phyloP scores from a whole-genome alignment of 30 jellyfish, hydroid and myxozoan genomes.

The Aurelia aurita complex sp. Pacific region DNA sequence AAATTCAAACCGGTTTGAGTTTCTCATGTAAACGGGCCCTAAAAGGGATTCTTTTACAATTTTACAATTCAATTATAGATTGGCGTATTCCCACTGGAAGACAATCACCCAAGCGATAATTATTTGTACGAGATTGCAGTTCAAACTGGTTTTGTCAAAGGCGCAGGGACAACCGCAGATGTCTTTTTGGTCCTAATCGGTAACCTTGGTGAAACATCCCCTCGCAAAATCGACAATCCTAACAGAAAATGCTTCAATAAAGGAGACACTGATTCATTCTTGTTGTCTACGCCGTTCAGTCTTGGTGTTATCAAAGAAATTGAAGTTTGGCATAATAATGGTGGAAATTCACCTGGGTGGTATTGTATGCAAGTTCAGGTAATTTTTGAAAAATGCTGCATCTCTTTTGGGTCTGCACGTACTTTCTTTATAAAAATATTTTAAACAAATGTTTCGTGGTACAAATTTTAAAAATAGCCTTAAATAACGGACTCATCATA shows the following conservation, averaged over 20 bases:
- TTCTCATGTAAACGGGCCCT: no score
- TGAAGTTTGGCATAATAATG: slow-evolving; percentile 87
- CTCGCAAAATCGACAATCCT: slow-evolving; percentile 71
- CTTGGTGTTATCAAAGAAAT: slow-evolving; percentile 72
- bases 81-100: slow-evolving; percentile 76
- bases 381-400: not conserved
- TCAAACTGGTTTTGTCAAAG: slow-evolving; percentile 81
- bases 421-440: no score
- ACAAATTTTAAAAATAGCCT: no score
- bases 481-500: no score
- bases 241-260: slow-evolving; percentile 74
- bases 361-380: slow-evolving; percentile 89
- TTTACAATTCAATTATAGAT: slow-evolving; percentile 31
- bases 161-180: slow-evolving; percentile 85
- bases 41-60: no score
- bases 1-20: no score
- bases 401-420: no score
- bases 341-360: slow-evolving; percentile 98
- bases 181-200: slow-evolving; percentile 78
- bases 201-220: slow-evolving; percentile 82
- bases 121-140: slow-evolving; percentile 85
- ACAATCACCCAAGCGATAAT: slow-evolving; percentile 88
- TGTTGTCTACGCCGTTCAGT: slow-evolving; percentile 87
- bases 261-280: slow-evolving; percentile 84
- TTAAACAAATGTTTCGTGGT: no score